Base-by-base conservation (phyloP, 2,888 invertebrate genomes). In the Laothoe populi region DNA sequence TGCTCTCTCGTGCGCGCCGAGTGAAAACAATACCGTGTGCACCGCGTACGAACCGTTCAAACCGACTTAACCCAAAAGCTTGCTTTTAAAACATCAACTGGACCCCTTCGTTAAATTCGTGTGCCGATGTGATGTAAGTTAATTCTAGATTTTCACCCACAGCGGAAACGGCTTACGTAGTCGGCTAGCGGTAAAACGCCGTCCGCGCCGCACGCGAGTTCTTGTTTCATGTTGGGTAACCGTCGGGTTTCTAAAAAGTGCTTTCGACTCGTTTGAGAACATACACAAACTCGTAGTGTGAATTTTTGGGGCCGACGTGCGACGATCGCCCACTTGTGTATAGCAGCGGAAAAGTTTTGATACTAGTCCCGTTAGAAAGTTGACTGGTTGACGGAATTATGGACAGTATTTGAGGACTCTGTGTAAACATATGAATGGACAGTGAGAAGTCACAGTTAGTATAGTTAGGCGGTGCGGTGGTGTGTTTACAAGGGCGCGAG, bases 111-210 rank as follows among this genome's bases (percentile, higher is more conserved):
- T 79, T 77, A 74, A 79, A 82, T 84, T 83, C 81, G 83, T 86
- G 79, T 82, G 78, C 73, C 80, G 77, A 82, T 82, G 88, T 88
- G 86, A 81, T 88, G 82, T 84, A 83, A 85, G 84, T 86, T 85
- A 87, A 88, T 86, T 88, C 88, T 88, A 87, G 88, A 89, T 89
- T 92, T 91, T 90, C 89, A 88, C 90, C 87, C 82, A 83, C 81
- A 86, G 79, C 90, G 91, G 90, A 90, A 90, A 90, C 87, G 78
- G 90, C 87, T 88, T 90, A 90, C 91, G 91, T 91, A 82, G 86
- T 84, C 89, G 85, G 75, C 72, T 92, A 92, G 91, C 92, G 92
- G 91, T 92, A 91, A 88, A 91, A 83, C 87, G 83, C 81, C 83
- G 86, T 82, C 82, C 84, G 86, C 83, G 86, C 82, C 81, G 81